A percentile compares a stretch with the other conserved stretches of the same genome.
These are phyloP conservation scores for Lordiphosa fenestrarum DNA, from an alignment of 2,888 invertebrate species.

Conservation along the genomic window DNA sequence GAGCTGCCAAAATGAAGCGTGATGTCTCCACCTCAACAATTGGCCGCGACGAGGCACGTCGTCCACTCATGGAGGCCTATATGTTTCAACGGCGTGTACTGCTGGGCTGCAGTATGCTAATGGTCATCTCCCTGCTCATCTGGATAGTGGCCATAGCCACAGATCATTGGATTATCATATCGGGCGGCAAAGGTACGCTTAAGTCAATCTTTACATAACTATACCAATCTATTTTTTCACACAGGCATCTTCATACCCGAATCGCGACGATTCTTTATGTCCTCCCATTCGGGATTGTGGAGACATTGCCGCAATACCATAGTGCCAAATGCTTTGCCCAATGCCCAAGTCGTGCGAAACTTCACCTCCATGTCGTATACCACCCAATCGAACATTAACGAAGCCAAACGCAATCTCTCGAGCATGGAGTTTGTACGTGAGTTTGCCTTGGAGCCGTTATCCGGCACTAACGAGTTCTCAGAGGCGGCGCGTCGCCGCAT, in stretches of 20 bases:
- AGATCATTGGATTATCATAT: conserved; percentile 86
- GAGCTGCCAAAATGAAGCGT: conserved; percentile 68
- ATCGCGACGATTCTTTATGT: conserved; percentile 83
- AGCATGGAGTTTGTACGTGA: conserved; percentile 68
- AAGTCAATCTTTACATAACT: background rate
- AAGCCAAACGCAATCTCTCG: conserved; percentile 71
- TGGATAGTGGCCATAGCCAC: conserved; percentile 89
- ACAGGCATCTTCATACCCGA: conserved; percentile 83
- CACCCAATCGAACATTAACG: conserved; percentile 61
- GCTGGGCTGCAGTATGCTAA: conserved; percentile 85
- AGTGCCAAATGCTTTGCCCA: conserved; percentile 80
- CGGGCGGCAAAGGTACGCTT: conserved; percentile 75
- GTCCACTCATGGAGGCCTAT: conserved; percentile 83
- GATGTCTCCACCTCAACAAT: conserved; percentile 84
- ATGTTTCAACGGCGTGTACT: conserved; percentile 87
- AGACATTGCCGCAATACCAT: conserved; percentile 79
- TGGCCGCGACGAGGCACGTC: conserved; percentile 83
- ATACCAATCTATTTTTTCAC: conserved; percentile 29
- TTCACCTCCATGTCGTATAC: conserved; percentile 81
- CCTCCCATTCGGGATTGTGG: conserved; percentile 88
- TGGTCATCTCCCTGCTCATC: conserved; percentile 84
- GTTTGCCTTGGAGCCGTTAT: conserved; percentile 55
- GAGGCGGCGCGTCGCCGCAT: conserved; percentile 73
- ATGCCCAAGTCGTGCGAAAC: conserved; percentile 82
- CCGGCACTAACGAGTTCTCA: conserved; percentile 61